Evolutionary conservation across 2,888 invertebrate genomes (phyloP).

Genomic region (Microctonus aethiopoides): DNA sequence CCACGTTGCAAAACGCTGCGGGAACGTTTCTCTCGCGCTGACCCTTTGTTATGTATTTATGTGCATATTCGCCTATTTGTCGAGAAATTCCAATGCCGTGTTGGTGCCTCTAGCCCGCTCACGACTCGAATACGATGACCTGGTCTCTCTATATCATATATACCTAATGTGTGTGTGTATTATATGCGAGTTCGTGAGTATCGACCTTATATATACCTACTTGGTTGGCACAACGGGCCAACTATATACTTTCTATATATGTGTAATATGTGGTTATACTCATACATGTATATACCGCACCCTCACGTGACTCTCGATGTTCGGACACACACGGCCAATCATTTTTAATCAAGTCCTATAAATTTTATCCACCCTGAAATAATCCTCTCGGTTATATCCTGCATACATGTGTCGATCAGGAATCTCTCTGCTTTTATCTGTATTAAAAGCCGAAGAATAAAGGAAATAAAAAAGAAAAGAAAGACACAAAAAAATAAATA

Average conservation of each 20-base stretch:
- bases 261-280: conserved; percentile 9
- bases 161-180: conserved; percentile 27
- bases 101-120: conserved; percentile 53
- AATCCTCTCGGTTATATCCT: neutral
- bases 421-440: neutral
- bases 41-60: conserved; percentile 57
- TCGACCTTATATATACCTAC: conserved; percentile 47
- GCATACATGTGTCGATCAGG: neutral
- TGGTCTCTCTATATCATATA: conserved; percentile 27
- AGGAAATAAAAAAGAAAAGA: too few relatives aligned
- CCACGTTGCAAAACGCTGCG: conserved; percentile 17
- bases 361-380: conserved; percentile 17
- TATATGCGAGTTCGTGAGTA: conserved; percentile 51
- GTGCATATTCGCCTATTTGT: conserved; percentile 61
- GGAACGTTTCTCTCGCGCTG: conserved; percentile 38
- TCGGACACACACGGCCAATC: conserved; percentile 35
- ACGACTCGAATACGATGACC: conserved; percentile 46
- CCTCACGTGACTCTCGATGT: conserved; percentile 32
- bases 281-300: conserved; percentile 14
- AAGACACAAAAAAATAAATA: neutral
- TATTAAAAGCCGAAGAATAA: neutral
- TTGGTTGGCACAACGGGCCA: conserved; percentile 14
- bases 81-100: conserved; percentile 57
- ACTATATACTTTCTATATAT: conserved; percentile 10
- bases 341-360: conserved; percentile 37